Evolutionary conservation across 2,797 vertebrate species (phyloP), one percentile per base, ranked within the genome.

Genomic region (Sebastes itinus): DNA sequence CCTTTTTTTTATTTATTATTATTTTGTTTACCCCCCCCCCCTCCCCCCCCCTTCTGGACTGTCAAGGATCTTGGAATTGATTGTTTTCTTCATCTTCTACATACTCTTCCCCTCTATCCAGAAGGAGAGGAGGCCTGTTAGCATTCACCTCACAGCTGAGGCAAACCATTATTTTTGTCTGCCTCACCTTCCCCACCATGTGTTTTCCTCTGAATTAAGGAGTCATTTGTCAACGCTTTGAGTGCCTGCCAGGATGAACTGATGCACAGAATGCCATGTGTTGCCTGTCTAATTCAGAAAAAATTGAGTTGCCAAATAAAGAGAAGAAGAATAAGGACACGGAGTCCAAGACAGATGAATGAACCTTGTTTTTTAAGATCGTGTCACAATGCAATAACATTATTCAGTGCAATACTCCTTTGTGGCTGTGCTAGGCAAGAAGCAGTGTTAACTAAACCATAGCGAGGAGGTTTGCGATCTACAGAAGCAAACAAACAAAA

Each of bases 141-240:
- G 86, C 73, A 90, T 91, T 79, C 89, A 72, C 64, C 86, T 86
- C 87, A 81, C 80, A 80, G 85, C 63, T 71, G 62, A 83, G 82
- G 54, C 78, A 86, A 80, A 67, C 90, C 87, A 88, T 93, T 92
- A 89, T 87, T 88, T 91, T 80, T 85, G 68, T 88, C 82, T 84
- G 79, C 60, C 72, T 90, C 89, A 89, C 87, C 83, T 90, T 87
- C 78, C 81, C 81, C 85, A 79, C 86, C 82, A 78, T 72, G 75
- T 87, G 78, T 88, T 93, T 92, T 93, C 70, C 54, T 87, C 88
- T 76, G 87, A 75, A 92, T 94, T 94, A 92, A 89, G 81, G 90
- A 94, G 90, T 91, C 90, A 90, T 95, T 95, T 92, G 86, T 95
- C 90, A 93, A 60, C 28, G 86, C 83, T 91, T 92, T 86, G 84